Conservation (phyloP, 1,140 invertebrate species). For the Achroia grisella region DNA sequence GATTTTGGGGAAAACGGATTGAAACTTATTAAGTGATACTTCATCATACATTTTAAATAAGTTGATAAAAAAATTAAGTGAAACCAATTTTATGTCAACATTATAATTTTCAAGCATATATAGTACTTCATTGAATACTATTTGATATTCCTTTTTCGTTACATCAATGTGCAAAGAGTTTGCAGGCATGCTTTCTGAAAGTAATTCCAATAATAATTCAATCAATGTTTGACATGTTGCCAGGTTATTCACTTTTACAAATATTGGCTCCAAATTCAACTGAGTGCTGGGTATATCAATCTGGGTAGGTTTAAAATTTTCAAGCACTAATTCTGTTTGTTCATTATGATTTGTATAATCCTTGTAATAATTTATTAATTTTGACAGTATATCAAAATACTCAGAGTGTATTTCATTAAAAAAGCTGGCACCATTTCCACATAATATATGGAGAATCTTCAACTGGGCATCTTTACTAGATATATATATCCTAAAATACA, state of each 20-base stretch:
- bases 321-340: conserved; percentile 24
- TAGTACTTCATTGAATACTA: conserved; percentile 32
- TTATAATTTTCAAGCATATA: conserved; percentile 50
- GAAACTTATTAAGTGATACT: conserved; percentile 28
- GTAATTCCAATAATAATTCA: conserved; percentile 39
- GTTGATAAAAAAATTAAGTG: conserved; percentile 55
- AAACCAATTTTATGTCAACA: conserved; percentile 47
- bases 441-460: conserved; percentile 70
- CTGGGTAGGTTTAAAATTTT: conserved; percentile 62
- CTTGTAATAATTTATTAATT: conserved; percentile 61
- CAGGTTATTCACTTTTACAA: conserved; percentile 46
- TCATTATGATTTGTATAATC: conserved; percentile 19
- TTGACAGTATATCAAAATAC: conserved; percentile 57
- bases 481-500: conserved; percentile 61
- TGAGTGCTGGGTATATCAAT: conserved; percentile 55
- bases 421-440: conserved; percentile 64
- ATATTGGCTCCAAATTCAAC: conserved; percentile 66
- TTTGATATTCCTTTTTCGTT: conserved; percentile 18
- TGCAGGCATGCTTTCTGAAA: conserved; percentile 41
- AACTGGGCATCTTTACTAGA: conserved; percentile 70
- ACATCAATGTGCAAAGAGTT: conserved; percentile 29
- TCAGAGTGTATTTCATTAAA: conserved; percentile 63
- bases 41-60: conserved; percentile 40
- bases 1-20: conserved; percentile 25
- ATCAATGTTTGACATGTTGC: conserved; percentile 49